A percentile compares a stretch with the other conserved stretches of the same genome.
Conservation (phyloP, 2,888 invertebrate genomes). For the Cheilosia vernalis region DNA sequence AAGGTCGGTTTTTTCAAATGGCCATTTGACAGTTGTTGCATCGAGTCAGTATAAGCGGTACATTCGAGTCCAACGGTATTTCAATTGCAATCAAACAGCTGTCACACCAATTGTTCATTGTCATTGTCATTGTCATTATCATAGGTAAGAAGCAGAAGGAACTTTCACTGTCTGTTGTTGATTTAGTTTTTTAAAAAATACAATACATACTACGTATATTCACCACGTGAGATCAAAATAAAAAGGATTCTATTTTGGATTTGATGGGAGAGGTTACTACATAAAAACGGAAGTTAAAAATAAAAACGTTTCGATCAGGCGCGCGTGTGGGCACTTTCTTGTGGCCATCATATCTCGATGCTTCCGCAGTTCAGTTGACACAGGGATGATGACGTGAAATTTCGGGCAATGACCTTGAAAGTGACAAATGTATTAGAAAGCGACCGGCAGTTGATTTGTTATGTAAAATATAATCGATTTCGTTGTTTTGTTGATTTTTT, state of each 20-base stretch:
- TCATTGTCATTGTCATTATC: background rate
- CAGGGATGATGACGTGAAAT: constrained; percentile 7
- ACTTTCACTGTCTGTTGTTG: constrained; percentile 48
- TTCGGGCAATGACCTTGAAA: constrained; percentile 54
- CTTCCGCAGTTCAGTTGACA: background rate
- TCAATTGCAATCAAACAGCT: constrained; percentile 31
- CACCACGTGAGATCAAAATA: constrained; percentile 29
- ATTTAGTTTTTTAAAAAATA: constrained; percentile 11
- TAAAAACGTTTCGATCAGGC: constrained; percentile 7
- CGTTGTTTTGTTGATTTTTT: background rate
- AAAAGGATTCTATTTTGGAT: constrained; percentile 30
- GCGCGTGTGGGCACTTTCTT: constrained; percentile 40
- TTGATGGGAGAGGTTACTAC: constrained; percentile 14
- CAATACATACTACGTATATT: background rate
- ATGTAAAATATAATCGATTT: background rate
- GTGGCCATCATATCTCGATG: constrained; percentile 7
- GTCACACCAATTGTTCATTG: constrained; percentile 20
- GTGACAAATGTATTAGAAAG: constrained; percentile 40
- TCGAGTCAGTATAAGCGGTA: constrained; percentile 47
- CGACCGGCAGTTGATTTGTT: background rate
- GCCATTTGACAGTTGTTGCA: constrained; percentile 35
- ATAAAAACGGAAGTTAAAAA: constrained; percentile 23
- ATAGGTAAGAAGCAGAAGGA: background rate
- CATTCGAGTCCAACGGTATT: constrained; percentile 62
- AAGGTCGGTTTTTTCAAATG: background rate